Percentiles rank a stretch among this genome's conserved stretches.
Evolutionary conservation across 2,113 vertebrate genomes (phyloP).

Genomic region (Aix galericulata): DNA sequence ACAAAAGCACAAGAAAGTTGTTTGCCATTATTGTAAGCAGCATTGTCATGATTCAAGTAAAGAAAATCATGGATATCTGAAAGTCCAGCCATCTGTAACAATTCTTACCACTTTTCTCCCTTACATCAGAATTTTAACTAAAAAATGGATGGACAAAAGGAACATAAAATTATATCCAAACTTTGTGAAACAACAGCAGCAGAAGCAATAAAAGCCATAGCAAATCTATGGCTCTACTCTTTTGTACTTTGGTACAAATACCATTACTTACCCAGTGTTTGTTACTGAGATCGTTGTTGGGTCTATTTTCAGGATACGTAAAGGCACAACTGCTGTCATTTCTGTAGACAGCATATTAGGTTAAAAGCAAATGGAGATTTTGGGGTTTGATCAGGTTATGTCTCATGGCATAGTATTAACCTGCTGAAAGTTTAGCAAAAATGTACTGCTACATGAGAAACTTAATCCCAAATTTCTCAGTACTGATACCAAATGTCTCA

Average conservation of each 20-base stretch:
- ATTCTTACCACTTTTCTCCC: not conserved
- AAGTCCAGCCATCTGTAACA: not conserved
- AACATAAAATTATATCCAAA: not conserved
- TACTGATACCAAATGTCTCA: not conserved
- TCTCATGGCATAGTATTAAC: not conserved
- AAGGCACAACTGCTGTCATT: not conserved
- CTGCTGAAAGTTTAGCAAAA: not conserved
- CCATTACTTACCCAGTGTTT: not conserved
- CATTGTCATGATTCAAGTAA: not conserved
- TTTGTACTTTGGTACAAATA: not conserved
- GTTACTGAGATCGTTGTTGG: not conserved
- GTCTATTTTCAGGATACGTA: not conserved
- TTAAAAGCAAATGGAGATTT: not conserved
- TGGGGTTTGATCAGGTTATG: not conserved
- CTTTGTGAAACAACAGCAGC: not conserved
- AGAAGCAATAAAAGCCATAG: not conserved
- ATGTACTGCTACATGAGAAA: not conserved
- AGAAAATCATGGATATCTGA: not conserved
- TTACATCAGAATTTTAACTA: not conserved
- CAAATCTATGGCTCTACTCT: not conserved
- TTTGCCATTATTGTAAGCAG: not conserved
- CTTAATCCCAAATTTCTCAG: not conserved
- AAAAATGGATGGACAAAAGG: not conserved
- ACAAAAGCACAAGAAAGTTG: not conserved
- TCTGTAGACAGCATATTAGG: not conserved